A percentile compares a stretch with the other conserved stretches of the same genome.
Evolutionary conservation across 1,140 invertebrate genomes (phyloP).

Genomic region (Dinoponera quadriceps): DNA sequence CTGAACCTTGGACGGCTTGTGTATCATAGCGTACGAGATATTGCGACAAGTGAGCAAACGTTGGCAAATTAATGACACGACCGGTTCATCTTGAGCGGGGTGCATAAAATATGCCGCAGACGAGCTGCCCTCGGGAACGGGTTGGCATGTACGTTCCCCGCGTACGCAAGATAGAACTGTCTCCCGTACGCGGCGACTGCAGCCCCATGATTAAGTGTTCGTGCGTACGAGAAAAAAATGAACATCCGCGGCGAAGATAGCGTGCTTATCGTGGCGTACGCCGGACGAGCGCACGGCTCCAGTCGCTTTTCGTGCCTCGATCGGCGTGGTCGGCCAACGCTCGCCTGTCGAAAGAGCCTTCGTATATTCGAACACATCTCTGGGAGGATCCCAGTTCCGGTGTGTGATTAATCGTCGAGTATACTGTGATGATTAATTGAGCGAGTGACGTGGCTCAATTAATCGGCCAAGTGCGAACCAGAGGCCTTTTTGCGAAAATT

Average conservation of each 20-base stretch:
- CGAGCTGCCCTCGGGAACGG: conserved; percentile 7
- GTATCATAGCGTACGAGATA: neutral
- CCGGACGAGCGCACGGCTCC: conserved; percentile 46
- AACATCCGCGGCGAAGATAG: conserved; percentile 74
- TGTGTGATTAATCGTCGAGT: neutral
- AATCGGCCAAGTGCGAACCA: neutral
- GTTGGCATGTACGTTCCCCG: conserved; percentile 16
- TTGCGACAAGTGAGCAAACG: conserved; percentile 4
- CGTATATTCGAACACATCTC: neutral
- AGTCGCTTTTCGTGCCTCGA: conserved; percentile 63
- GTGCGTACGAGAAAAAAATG: conserved; percentile 59
- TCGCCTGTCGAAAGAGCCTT: neutral
- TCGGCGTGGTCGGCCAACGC: conserved; percentile 22
- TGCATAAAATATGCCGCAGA: neutral
- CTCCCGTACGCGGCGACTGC: conserved; percentile 4
- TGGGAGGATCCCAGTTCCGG: neutral
- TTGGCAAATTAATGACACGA: conserved; percentile 35
- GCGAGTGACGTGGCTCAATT: neutral
- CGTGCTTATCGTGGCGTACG: conserved; percentile 62
- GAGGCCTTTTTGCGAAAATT: neutral
- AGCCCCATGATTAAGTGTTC: conserved; percentile 13
- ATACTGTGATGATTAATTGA: neutral
- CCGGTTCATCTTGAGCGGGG: neutral
- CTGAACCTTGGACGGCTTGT: neutral
- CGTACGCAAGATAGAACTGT: conserved; percentile 9